A percentile compares a stretch with the other conserved stretches of the same genome.
Conservation (phyloP, 2,113 vertebrate species). For the Lanius ludovicianus region DNA sequence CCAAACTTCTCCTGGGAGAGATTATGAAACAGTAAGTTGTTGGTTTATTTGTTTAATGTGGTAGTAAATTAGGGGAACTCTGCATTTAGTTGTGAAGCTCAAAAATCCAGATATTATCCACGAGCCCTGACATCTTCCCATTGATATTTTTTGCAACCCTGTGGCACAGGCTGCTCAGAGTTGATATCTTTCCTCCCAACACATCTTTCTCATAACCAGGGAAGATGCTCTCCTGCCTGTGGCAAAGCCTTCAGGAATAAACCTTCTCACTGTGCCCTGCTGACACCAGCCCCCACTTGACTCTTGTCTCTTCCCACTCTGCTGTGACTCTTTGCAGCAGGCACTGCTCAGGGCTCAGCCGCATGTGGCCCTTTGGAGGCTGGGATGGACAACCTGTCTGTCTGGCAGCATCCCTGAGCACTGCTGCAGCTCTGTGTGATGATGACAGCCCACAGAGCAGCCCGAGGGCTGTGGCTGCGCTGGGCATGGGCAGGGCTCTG, state of each 20-base stretch:
- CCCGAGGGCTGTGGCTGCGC: accelerated
- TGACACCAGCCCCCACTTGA: neutral
- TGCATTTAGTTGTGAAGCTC: neutral
- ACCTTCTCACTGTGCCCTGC: accelerated
- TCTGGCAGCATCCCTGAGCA: neutral
- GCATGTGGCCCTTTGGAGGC: neutral
- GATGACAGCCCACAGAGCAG: neutral
- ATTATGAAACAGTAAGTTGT: neutral
- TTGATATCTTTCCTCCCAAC: neutral
- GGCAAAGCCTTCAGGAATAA: neutral
- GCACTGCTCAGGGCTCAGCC: neutral
- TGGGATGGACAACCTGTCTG: accelerated
- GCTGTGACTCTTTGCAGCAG: neutral
- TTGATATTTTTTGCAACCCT: neutral
- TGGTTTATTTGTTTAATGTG: neutral
- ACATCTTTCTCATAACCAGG: neutral
- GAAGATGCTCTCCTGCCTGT: accelerated
- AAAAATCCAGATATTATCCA: neutral
- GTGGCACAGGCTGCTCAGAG: neutral
- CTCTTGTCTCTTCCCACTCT: neutral
- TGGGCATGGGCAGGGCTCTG: accelerated
- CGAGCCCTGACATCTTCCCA: neutral
- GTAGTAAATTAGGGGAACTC: conserved; percentile 24
- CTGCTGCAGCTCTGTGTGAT: accelerated
- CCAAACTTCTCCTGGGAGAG: neutral